These are phyloP conservation scores for Andrena dorsata DNA, from an alignment of 2,888 invertebrate species.

Conservation along the genomic window DNA sequence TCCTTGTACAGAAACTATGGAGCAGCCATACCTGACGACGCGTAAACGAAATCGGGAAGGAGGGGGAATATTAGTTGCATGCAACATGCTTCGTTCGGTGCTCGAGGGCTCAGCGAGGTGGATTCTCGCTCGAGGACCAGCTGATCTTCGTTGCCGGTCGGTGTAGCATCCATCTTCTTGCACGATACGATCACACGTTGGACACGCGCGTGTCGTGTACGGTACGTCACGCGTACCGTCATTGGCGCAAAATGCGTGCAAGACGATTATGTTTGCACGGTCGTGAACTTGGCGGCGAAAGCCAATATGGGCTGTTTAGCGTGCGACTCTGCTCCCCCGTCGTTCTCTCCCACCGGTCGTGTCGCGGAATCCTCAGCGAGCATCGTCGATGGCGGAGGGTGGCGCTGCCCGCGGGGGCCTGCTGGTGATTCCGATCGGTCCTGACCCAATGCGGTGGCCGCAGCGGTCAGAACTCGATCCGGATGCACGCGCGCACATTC, in stretches of 20 bases:
- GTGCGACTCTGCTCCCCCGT: conserved; percentile 55
- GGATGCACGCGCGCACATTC: conserved; percentile 26
- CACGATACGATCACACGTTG: conserved; percentile 31
- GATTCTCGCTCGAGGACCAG: conserved; percentile 12
- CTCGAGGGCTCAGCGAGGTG: conserved; percentile 16
- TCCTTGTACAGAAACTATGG: too few species aligned
- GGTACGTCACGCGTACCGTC: conserved; percentile 8
- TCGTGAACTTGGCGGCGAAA: conserved; percentile 71
- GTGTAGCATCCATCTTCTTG: conserved; percentile 4
- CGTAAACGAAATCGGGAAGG: conserved; percentile 18
- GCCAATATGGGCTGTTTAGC: conserved; percentile 66
- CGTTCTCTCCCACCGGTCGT: conserved; percentile 29
- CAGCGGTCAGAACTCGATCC: not conserved
- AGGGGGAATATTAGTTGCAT: not conserved
- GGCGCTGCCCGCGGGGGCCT: conserved; percentile 20
- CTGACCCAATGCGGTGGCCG: conserved; percentile 12
- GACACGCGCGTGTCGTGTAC: conserved; percentile 12
- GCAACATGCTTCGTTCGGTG: conserved; percentile 4
- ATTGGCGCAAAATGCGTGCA: conserved; percentile 25
- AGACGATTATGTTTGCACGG: conserved; percentile 28
- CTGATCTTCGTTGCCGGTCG: conserved; percentile 7
- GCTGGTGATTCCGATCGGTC: conserved; percentile 9
- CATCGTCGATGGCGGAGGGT: conserved; percentile 15
- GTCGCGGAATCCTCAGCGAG: conserved; percentile 25
- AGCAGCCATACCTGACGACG: conserved; percentile 7